Evolutionary conservation across 1,140 invertebrate genomes (phyloP).

Genomic region (Orchestia grillus): DNA sequence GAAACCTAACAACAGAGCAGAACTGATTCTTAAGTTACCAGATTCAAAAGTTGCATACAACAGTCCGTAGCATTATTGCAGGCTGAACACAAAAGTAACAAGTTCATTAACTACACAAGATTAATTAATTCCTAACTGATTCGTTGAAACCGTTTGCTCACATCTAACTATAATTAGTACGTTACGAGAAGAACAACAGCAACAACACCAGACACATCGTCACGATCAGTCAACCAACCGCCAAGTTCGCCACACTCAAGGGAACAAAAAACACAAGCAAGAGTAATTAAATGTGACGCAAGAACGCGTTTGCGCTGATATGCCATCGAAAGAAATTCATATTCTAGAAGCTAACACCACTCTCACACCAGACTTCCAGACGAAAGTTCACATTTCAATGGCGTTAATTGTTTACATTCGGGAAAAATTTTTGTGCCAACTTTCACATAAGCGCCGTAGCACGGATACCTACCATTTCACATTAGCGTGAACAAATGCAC

Average conservation of each 20-base stretch:
- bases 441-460: neutral
- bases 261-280: neutral
- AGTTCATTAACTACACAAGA: neutral
- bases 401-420: neutral
- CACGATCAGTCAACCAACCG: neutral
- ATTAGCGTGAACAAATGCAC: no score
- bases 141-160: slow-evolving; percentile 44
- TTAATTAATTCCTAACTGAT: slow-evolving; percentile 4
- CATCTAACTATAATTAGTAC: neutral
- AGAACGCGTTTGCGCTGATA: neutral
- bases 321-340: neutral
- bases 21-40: neutral
- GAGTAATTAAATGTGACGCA: neutral
- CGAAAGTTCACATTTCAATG: neutral
- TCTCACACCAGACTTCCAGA: neutral
- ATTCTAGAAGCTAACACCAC: neutral
- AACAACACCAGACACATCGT: neutral
- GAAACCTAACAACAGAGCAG: neutral
- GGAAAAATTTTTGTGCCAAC: neutral
- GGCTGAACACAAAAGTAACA: neutral
- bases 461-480: neutral
- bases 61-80: slow-evolving; percentile 1
- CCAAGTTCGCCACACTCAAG: neutral
- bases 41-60: neutral
- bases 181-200: slow-evolving; percentile 30